Conservation (phyloP, 35 echinoderm and acorn worm genomes). For the Lytechinus pictus region DNA sequence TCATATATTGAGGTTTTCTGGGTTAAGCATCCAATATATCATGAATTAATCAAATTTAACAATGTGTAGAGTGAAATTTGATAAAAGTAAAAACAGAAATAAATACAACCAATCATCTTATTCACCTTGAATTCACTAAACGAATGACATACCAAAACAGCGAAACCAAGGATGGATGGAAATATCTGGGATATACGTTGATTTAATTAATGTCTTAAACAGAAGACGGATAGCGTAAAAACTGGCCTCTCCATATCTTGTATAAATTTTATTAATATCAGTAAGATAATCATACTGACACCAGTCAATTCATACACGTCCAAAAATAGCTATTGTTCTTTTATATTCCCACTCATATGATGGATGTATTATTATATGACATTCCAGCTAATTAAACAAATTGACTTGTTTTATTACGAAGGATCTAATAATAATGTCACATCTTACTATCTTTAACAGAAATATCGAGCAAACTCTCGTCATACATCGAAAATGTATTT, state of each 20-base stretch:
- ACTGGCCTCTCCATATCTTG: neutral
- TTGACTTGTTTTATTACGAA: neutral
- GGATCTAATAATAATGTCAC: neutral
- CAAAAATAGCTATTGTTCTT: neutral
- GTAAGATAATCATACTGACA: neutral
- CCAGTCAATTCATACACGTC: neutral
- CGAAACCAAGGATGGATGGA: neutral
- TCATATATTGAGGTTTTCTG: no score
- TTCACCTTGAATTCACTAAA: neutral
- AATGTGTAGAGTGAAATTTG: no score
- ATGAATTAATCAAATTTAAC: no score
- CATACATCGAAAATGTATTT: neutral
- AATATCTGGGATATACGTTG: neutral
- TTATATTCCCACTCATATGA: neutral
- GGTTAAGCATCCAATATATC: no score
- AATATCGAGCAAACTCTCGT: neutral
- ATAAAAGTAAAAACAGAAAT: neutral
- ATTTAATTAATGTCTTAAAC: neutral
- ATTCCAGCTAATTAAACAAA: neutral
- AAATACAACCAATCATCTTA: neutral
- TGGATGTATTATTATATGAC: neutral
- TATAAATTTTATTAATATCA: neutral
- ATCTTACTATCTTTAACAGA: neutral
- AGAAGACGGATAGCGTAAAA: neutral
- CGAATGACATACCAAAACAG: neutral